Evolutionary conservation across 2,113 vertebrate genomes (phyloP).

Genomic region (Terrapene triunguis): DNA sequence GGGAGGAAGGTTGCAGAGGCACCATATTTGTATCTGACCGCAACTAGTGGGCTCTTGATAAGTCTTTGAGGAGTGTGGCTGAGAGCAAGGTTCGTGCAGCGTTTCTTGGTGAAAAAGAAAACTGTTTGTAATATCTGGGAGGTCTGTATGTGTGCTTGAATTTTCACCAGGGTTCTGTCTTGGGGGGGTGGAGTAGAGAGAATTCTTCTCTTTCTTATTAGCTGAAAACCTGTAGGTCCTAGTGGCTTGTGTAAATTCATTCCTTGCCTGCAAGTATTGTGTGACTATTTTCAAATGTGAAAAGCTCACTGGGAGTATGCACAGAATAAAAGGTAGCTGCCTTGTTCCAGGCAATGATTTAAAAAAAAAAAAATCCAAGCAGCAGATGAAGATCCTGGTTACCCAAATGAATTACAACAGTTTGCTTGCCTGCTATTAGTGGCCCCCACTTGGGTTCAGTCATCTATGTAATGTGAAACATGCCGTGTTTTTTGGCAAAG

Average conservation of each 20-base stretch:
- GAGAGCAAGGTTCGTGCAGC: not conserved
- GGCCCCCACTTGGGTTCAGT: slow-evolving; percentile 48
- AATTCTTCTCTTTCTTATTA: not conserved
- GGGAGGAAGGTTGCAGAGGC: not conserved
- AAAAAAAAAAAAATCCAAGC: slow-evolving; percentile 25
- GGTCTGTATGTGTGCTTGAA: accelerated
- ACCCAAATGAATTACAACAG: slow-evolving; percentile 65
- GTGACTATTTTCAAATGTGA: not conserved
- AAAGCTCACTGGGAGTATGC: not conserved
- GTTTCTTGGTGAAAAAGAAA: not conserved
- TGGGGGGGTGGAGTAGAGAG: accelerated
- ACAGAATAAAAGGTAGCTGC: slow-evolving; percentile 31
- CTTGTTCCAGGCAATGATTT: slow-evolving; percentile 29
- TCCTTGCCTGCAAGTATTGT: not conserved
- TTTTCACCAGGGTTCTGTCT: accelerated
- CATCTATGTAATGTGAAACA: slow-evolving; percentile 29
- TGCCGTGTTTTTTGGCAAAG: slow-evolving; percentile 23
- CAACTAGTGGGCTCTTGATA: not conserved
- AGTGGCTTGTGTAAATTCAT: accelerated
- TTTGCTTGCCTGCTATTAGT: slow-evolving; percentile 38
- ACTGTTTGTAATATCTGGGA: not conserved
- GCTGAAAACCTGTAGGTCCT: not conserved
- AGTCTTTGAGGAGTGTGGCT: not conserved
- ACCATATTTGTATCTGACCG: not conserved
- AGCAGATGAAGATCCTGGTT: slow-evolving; percentile 53